These are phyloP conservation scores for Crax fasciolata DNA, from an alignment of 2,797 vertebrate genomes.

Conservation along the genomic window DNA sequence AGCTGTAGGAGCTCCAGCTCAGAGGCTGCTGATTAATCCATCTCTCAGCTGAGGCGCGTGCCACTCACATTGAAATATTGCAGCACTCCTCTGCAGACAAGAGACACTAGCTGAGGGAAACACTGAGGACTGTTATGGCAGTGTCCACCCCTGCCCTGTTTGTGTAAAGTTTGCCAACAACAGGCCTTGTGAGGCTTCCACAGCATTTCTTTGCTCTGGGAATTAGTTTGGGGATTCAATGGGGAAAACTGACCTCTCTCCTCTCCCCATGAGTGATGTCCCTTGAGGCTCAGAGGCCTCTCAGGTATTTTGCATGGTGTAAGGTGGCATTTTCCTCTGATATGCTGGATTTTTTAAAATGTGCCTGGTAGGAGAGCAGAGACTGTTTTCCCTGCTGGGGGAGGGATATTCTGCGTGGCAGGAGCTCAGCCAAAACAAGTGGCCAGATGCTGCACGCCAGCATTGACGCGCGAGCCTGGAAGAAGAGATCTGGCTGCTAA, in stretches of 20 bases:
- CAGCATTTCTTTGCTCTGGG: background rate
- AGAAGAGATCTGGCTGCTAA: background rate
- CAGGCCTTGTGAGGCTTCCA: background rate
- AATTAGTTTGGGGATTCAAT: background rate
- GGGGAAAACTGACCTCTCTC: background rate
- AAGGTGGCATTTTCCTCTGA: background rate
- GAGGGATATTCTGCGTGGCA: background rate
- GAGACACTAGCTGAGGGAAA: background rate
- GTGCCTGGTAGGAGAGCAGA: background rate
- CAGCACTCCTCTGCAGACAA: background rate
- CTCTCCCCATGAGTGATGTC: rapidly evolving
- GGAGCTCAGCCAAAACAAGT: background rate
- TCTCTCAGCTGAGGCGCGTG: background rate
- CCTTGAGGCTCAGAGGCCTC: rapidly evolving
- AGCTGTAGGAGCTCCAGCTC: constrained; percentile 22
- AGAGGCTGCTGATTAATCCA: constrained; percentile 32
- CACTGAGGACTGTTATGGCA: constrained; percentile 30
- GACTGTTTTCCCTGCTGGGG: background rate
- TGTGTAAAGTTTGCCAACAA: constrained; percentile 56
- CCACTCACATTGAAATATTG: constrained; percentile 73
- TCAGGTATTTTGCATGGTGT: background rate
- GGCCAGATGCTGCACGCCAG: rapidly evolving
- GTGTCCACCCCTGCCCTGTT: background rate
- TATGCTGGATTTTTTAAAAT: background rate
- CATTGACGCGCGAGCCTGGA: background rate